Evolutionary conservation across 2,113 vertebrate species (phyloP).

Genomic region (Mixornis gularis): DNA sequence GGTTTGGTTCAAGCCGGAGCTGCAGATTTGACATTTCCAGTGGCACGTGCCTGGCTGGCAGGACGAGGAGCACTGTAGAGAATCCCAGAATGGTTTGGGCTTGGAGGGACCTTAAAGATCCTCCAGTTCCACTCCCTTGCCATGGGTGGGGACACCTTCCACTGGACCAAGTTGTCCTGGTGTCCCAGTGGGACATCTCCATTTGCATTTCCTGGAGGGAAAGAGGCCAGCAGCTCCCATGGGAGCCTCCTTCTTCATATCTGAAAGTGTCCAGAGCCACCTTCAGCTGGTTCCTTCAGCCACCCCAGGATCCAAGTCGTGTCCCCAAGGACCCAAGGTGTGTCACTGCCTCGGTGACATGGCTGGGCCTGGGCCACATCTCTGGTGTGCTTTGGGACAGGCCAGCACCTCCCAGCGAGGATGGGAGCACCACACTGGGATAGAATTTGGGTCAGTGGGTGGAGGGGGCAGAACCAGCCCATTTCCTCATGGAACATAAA

Average conservation of each 20-base stretch:
- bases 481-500: background rate
- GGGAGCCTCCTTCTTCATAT: background rate
- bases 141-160: background rate
- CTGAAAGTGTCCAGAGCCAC: background rate
- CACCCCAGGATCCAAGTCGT: background rate
- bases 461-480: background rate
- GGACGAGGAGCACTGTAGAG: background rate
- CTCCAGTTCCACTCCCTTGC: background rate
- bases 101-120: background rate
- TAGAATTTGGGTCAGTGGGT: background rate
- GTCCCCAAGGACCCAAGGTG: background rate
- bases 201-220: background rate
- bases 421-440: background rate
- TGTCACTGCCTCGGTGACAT: accelerated
- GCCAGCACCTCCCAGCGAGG: background rate
- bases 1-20: background rate
- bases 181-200: background rate
- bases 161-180: background rate
- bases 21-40: background rate
- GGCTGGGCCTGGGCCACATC: background rate
- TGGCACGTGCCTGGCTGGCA: background rate
- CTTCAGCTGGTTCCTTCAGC: background rate
- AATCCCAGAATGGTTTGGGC: background rate
- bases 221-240: background rate
- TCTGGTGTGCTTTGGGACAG: background rate